Base-by-base conservation (phyloP, 2,113 vertebrate species). In the Thermophis baileyi region DNA sequence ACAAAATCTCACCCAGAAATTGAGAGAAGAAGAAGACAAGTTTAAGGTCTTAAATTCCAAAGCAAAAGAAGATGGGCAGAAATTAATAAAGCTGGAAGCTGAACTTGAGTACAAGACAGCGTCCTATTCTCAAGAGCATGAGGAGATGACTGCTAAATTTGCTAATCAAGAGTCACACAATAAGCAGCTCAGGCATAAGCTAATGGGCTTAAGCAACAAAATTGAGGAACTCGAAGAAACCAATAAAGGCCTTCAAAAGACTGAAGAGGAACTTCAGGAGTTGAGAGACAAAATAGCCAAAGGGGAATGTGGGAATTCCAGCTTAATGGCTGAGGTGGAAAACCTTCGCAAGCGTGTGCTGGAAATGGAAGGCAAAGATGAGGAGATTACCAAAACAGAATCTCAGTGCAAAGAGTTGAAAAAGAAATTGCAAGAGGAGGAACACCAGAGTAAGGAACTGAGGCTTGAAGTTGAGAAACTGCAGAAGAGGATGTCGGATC, bases 351-450 rank as follows among this genome's bases (percentile, higher is more conserved):
- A 99, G 95, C 98, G 98, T 0, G 98, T 99, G 25, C 97, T 99
- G 90, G 99, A 99, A 96, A 99, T 99, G 99, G 99, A 99, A 94
- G 99, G 99, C 1, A 99, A 99, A 90, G 99, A 99, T 8, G 99
- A 99, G 93, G 99, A 99, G 97, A 99, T 99, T 93, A 98, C 97
- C 0, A 99, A 99, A 95, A 98, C 98, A 0, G 99, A 99, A 96
- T 97, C 97, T 46, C 99, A 98, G 93, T 99, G 99, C 97, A 97
- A 97, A 94, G 99, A 99, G 93, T 95, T 99, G 93, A 98, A 96
- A 96, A 99, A 98, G 93, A 99, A 97, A 95, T 97, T 99, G 8
- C 98, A 99, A 57, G 98, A 98, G 11, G 98, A 99, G 94, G 98
- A 99, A 92, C 98, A 98, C 92, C 98, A 98, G 9, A 97, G 98